Evolutionary conservation across 2,888 invertebrate species (phyloP), one percentile per base, ranked within the genome.

Genomic region (Latrodectus hesperus): DNA sequence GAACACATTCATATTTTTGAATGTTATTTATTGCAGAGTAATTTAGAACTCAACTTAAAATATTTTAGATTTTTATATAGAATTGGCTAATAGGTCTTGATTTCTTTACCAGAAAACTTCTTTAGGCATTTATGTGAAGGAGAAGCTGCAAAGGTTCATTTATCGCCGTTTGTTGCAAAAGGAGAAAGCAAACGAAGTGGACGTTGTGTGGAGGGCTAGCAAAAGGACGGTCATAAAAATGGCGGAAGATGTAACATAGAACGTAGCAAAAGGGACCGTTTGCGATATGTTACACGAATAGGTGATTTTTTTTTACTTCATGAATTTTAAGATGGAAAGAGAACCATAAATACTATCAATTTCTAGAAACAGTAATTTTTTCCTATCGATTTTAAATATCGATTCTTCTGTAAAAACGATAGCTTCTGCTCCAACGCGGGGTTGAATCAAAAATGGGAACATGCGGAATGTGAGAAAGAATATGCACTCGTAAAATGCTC

Each of bases 201-300:
- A 87, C 86, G 86, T 82, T 49, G 81, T 76, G 26, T 67, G 0
- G 68, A 79, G 70, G 55, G 76, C 2, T 71, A 86, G 71, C 53
- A 71, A 79, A 16, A 85, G 86, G 86, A 87, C 86, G 86, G 86
- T 81, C 75, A 52, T 38, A 8, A 26, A 60, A 65, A 52, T 64
- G 72, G 70, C 68, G 81, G 77, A 87, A 87, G 81, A 71, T 72
- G 73, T 77, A 38, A 38, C 38, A 38, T 38, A 87, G 72, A 4
- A 81, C 65, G 52, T 68, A 87, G 81, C 81, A 77, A 53, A 81
- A 71, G 71, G 86, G 85, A 86, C 85, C 75, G 75, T 75, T 78
- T 77, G 85, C 85, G 74, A 80, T 87, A 81, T 87, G 81, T 87
- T 60, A 81, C 77, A 73, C 67, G 77, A 77, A 67, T 81, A 76